A percentile compares a stretch with the other conserved stretches of the same genome.
phyloP scores from a whole-genome alignment of 1,140 invertebrate genomes.

The Uloborus diversus region DNA sequence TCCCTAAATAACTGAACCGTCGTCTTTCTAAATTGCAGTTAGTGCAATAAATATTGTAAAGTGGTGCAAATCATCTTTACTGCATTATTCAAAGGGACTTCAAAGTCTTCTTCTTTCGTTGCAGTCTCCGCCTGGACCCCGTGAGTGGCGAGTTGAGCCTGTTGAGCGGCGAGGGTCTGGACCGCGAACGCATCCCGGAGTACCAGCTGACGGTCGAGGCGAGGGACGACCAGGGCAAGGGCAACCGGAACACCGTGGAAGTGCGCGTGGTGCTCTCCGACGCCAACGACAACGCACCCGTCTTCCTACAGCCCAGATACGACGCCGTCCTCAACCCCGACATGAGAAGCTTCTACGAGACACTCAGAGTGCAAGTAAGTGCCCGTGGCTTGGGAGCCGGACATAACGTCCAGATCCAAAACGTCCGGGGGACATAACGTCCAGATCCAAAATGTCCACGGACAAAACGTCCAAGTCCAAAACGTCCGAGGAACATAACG shows the following conservation, averaged over 20 bases:
- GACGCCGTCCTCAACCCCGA: slow-evolving; percentile 82
- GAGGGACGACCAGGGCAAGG: slow-evolving; percentile 82
- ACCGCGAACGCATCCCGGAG: slow-evolving; percentile 77
- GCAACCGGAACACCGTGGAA: slow-evolving; percentile 65
- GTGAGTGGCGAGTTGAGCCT: slow-evolving; percentile 84
- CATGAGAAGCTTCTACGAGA: slow-evolving; percentile 66
- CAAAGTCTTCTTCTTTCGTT: slow-evolving; percentile 60
- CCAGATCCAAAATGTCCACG: too few species aligned
- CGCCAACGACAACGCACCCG: slow-evolving; percentile 82
- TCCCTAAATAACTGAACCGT: too few species aligned
- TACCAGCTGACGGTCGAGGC: slow-evolving; percentile 84
- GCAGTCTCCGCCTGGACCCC: slow-evolving; percentile 81
- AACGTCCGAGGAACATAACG: too few species aligned
- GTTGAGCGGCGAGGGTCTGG: slow-evolving; percentile 74
- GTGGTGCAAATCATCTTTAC: too few species aligned
- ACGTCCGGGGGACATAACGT: too few species aligned
- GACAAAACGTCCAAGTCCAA: too few species aligned
- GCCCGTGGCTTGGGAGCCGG: too few species aligned
- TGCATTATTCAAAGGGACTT: too few species aligned
- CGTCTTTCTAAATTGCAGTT: too few species aligned
- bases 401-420: too few species aligned
- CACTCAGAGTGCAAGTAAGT: slow-evolving; percentile 61
- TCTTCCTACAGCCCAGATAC: slow-evolving; percentile 81
- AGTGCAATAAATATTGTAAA: too few species aligned
- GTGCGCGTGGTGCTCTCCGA: slow-evolving; percentile 59